Evolutionary conservation across 2,797 vertebrate genomes (phyloP).

Genomic region (Sciurus carolinensis): DNA sequence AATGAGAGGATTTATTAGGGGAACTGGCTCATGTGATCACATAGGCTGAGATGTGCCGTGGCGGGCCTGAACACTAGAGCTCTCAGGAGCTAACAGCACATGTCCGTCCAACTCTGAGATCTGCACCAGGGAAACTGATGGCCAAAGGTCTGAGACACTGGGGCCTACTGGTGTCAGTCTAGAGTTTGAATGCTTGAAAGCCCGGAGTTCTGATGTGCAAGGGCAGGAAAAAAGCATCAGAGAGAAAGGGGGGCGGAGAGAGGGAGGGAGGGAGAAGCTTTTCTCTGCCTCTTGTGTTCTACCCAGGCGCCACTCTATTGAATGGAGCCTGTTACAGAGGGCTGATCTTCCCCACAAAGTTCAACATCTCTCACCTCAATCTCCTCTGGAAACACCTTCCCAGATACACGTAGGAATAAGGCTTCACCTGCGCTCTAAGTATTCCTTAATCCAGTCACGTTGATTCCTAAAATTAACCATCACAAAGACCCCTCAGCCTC

Average conservation of each 20-base stretch:
- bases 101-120: neutral
- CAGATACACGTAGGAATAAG: too few relatives aligned
- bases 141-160: neutral
- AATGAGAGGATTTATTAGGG: neutral
- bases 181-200: neutral
- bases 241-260: accelerated
- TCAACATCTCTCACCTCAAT: neutral
- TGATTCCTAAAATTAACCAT: neutral
- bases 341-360: neutral
- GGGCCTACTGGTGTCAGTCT: neutral
- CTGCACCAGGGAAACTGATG: neutral
- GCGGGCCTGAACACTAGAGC: neutral
- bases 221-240: neutral
- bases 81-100: neutral
- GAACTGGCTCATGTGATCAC: neutral
- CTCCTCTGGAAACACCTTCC: neutral
- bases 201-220: neutral
- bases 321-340: neutral
- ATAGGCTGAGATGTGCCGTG: neutral
- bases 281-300: neutral
- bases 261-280: accelerated
- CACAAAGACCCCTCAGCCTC: too few relatives aligned
- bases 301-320: neutral
- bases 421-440: neutral
- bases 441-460: neutral